Evolutionary conservation across 2,797 vertebrate species (phyloP).

Genomic region (Xenentodon cancila): DNA sequence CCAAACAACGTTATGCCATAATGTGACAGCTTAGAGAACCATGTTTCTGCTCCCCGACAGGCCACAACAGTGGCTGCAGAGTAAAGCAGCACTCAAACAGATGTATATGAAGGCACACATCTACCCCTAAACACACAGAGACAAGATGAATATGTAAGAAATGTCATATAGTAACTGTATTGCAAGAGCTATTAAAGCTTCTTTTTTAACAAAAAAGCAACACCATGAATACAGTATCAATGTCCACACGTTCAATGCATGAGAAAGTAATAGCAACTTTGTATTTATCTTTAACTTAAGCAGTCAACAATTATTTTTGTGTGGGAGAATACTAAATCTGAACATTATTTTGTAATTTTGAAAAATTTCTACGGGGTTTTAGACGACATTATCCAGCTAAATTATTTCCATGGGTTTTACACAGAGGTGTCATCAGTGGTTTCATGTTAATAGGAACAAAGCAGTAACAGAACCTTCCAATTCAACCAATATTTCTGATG

Average conservation of each 20-base stretch:
- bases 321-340: not conserved
- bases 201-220: not conserved
- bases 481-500: not conserved
- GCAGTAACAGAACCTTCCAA: not conserved
- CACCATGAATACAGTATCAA: not conserved
- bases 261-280: not conserved
- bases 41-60: slow-evolving; percentile 49
- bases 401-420: slow-evolving; percentile 10
- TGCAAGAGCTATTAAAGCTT: not conserved
- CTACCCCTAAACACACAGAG: not conserved
- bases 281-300: slow-evolving; percentile 1
- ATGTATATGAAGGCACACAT: slow-evolving; percentile 11
- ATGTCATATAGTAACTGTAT: too few species aligned
- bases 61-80: slow-evolving; percentile 39
- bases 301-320: not conserved
- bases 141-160: not conserved
- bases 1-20: slow-evolving; percentile 41
- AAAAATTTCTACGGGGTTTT: slow-evolving; percentile 5
- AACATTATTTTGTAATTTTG: slow-evolving; percentile 10
- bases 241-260: not conserved
- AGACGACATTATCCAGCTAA: slow-evolving; percentile 6
- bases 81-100: slow-evolving; percentile 36
- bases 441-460: not conserved
- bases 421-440: not conserved
- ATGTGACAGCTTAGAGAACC: slow-evolving; percentile 57